Percentiles rank a stretch among this genome's conserved stretches.
phyloP scores from a whole-genome alignment of 2,888 invertebrate genomes.

The Gasteruption jaculator region DNA sequence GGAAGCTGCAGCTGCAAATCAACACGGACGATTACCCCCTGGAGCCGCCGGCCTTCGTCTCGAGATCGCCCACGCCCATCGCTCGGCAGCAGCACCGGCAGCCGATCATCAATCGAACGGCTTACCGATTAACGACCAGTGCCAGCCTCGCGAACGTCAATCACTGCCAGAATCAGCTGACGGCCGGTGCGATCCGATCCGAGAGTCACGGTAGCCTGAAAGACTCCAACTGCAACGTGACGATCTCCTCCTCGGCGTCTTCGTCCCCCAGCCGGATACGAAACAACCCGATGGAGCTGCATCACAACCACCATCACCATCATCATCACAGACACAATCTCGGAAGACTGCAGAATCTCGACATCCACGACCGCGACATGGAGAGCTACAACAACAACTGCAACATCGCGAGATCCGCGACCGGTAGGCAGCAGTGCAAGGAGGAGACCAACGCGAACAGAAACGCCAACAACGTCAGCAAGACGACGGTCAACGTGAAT shows the following conservation, averaged over 20 bases:
- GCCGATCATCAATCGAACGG: constrained; percentile 27
- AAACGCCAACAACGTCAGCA: constrained; percentile 46
- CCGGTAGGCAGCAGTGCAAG: constrained; percentile 43
- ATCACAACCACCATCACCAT: constrained; percentile 27
- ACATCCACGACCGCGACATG: constrained; percentile 43
- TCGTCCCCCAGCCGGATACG: constrained; percentile 23
- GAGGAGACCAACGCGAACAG: constrained; percentile 48
- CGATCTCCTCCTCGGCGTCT: constrained; percentile 24
- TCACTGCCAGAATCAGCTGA: constrained; percentile 44
- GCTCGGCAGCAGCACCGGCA: constrained; percentile 37
- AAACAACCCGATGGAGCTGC: constrained; percentile 26
- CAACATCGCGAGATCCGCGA: constrained; percentile 41
- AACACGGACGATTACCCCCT: constrained; percentile 46
- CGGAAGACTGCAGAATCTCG: constrained; percentile 40
- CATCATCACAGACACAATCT: constrained; percentile 40
- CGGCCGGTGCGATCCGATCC: constrained; percentile 46
- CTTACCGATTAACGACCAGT: constrained; percentile 43
- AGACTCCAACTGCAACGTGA: constrained; percentile 48
- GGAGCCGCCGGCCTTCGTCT: constrained; percentile 48
- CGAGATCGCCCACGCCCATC: constrained; percentile 46
- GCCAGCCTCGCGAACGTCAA: constrained; percentile 49
- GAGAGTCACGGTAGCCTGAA: constrained; percentile 49
- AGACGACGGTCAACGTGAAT: constrained; percentile 48
- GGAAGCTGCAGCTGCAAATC: constrained; percentile 42
- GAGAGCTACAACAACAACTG: constrained; percentile 47